Evolutionary conservation across 2,888 invertebrate species (phyloP).

Genomic region (Glyphotaelius pellucidus): DNA sequence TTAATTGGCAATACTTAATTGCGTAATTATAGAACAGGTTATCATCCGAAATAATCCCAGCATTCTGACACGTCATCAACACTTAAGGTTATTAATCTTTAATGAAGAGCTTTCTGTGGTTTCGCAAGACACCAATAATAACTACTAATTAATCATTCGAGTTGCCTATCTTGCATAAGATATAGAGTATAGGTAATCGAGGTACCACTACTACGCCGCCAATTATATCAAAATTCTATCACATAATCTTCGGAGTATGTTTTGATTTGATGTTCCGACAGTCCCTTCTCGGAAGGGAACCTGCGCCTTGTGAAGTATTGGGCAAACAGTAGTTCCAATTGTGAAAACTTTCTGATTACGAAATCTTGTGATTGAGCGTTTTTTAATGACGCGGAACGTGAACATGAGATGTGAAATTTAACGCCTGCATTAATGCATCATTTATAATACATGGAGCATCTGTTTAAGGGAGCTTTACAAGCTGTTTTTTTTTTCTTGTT

Average conservation of each 20-base stretch:
- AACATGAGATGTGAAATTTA: slow-evolving; percentile 30
- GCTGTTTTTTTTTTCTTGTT: background rate
- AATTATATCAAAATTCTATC: slow-evolving; percentile 23
- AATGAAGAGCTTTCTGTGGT: background rate
- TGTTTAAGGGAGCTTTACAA: slow-evolving; percentile 14
- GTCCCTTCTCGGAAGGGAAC: slow-evolving; percentile 6
- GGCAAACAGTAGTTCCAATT: slow-evolving; percentile 32
- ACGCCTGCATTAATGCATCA: slow-evolving; percentile 32
- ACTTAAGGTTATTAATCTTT: background rate
- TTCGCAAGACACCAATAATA: slow-evolving; percentile 9
- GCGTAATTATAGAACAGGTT: background rate
- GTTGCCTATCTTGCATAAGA: background rate
- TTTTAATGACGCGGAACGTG: slow-evolving; percentile 39
- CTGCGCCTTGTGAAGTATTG: slow-evolving; percentile 1
- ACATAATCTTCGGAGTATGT: background rate
- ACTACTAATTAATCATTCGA: slow-evolving; percentile 41
- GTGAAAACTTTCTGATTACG: slow-evolving; percentile 27
- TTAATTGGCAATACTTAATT: background rate
- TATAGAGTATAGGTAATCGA: background rate
- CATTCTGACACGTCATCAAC: slow-evolving; percentile 7
- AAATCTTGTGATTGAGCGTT: slow-evolving; percentile 38
- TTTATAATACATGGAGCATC: slow-evolving; percentile 23
- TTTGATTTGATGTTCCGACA: background rate
- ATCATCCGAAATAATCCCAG: background rate
- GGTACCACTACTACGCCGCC: background rate